phyloP scores from a whole-genome alignment of 1,140 invertebrate species.

The Brachionus rubens region DNA sequence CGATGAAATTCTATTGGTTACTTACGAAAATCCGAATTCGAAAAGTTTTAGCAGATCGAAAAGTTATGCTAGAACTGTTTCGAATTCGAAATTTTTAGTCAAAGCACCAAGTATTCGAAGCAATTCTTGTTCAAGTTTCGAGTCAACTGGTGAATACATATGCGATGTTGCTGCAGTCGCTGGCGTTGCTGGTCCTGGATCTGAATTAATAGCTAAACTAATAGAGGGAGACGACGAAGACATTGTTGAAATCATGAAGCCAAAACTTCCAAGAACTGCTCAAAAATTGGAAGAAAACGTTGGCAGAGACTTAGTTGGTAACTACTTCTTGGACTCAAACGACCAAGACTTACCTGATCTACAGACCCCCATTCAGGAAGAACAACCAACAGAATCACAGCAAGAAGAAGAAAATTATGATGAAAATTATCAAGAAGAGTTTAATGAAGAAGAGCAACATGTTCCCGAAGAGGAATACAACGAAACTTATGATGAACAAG shows the following conservation, averaged over 20 bases:
- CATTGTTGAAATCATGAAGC: neutral
- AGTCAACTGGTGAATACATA: constrained; percentile 1
- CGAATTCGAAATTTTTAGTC: neutral
- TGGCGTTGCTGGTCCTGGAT: constrained; percentile 17
- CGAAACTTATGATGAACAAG: neutral
- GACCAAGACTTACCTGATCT: no score
- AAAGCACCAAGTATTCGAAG: neutral
- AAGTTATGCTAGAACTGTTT: neutral
- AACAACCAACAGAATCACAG: neutral
- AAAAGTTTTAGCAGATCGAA: neutral
- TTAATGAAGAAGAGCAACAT: neutral
- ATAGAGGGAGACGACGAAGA: constrained; percentile 8
- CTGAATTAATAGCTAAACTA: constrained; percentile 11
- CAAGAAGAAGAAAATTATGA: neutral
- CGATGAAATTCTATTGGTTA: constrained; percentile 20
- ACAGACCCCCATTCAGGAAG: no score
- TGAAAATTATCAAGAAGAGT: neutral
- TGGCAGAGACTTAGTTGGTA: neutral
- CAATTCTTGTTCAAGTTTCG: neutral
- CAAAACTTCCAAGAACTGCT: no score
- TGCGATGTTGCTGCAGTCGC: constrained; percentile 16
- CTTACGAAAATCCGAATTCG: neutral
- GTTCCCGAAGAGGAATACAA: neutral
- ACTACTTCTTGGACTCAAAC: neutral
- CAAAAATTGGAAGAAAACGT: neutral